These are phyloP conservation scores for Dicycla oo DNA, from an alignment of 2,888 invertebrate genomes.

Conservation along the genomic window DNA sequence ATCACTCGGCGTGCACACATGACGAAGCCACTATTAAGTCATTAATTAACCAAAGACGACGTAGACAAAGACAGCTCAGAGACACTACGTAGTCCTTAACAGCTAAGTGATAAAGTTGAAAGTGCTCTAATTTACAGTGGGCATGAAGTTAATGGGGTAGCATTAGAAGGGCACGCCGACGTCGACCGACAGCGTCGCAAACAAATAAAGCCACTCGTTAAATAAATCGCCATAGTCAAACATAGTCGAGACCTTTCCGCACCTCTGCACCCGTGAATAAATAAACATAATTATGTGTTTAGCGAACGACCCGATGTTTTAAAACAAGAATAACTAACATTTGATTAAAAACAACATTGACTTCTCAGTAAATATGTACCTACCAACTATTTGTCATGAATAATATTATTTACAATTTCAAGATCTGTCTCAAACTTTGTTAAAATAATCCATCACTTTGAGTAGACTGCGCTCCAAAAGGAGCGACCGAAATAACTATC, in stretches of 20 bases:
- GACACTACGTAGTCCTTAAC: constrained; percentile 68
- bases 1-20: constrained; percentile 73
- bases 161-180: constrained; percentile 78
- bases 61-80: constrained; percentile 65
- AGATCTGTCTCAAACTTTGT: constrained; percentile 22
- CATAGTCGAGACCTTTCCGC: constrained; percentile 82
- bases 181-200: constrained; percentile 75
- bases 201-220: constrained; percentile 86
- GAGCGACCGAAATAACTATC: constrained; percentile 52
- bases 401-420: constrained; percentile 25
- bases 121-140: constrained; percentile 74
- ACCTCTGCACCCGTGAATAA: constrained; percentile 79
- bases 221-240: constrained; percentile 85
- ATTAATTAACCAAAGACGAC: constrained; percentile 79
- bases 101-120: constrained; percentile 76
- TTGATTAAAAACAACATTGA: constrained; percentile 29
- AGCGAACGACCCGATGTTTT: constrained; percentile 67
- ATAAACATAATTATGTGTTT: constrained; percentile 81
- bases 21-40: constrained; percentile 82
- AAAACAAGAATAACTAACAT: constrained; percentile 32
- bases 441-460: constrained; percentile 46
- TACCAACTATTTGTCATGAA: constrained; percentile 15
- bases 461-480: constrained; percentile 43
- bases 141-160: constrained; percentile 80
- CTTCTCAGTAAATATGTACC: constrained; percentile 13